A percentile compares a stretch with the other conserved stretches of the same genome.
These are phyloP conservation scores for Sphecodes monilicornis DNA, from an alignment of 2,888 invertebrate species.

Conservation along the genomic window DNA sequence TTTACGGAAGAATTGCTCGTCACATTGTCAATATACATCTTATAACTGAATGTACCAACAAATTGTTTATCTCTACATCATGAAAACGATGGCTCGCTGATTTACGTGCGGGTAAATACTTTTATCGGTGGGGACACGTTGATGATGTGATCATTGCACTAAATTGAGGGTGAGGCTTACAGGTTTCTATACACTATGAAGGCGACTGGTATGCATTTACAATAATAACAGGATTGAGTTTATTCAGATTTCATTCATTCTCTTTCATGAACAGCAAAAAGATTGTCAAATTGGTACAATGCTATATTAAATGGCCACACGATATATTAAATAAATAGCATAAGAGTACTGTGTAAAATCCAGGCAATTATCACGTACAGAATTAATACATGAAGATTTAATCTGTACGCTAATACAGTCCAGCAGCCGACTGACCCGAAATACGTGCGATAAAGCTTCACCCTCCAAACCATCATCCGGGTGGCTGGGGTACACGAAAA, in stretches of 20 bases:
- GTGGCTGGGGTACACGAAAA: conserved; percentile 29
- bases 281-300: not conserved
- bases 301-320: too few relatives aligned
- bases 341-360: not conserved
- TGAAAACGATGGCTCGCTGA: conserved; percentile 29
- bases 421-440: conserved; percentile 10
- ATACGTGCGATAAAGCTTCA: not conserved
- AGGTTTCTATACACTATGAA: too few relatives aligned
- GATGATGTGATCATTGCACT: not conserved
- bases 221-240: too few relatives aligned
- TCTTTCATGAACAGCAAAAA: not conserved
- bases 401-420: not conserved
- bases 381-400: conserved; percentile 7
- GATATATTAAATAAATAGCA: not conserved
- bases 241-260: not conserved
- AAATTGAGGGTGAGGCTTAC: not conserved
- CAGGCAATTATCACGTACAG: not conserved
- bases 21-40: conserved; percentile 48
- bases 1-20: conserved; percentile 37
- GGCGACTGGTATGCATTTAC: too few relatives aligned
- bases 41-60: conserved; percentile 42
- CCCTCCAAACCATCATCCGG: not conserved
- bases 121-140: not conserved
- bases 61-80: conserved; percentile 42
- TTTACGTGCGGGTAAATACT: conserved; percentile 30